Percentiles rank a stretch among this genome's conserved stretches.
Conservation (phyloP, 2,797 vertebrate genomes). For the Momotus momota region DNA sequence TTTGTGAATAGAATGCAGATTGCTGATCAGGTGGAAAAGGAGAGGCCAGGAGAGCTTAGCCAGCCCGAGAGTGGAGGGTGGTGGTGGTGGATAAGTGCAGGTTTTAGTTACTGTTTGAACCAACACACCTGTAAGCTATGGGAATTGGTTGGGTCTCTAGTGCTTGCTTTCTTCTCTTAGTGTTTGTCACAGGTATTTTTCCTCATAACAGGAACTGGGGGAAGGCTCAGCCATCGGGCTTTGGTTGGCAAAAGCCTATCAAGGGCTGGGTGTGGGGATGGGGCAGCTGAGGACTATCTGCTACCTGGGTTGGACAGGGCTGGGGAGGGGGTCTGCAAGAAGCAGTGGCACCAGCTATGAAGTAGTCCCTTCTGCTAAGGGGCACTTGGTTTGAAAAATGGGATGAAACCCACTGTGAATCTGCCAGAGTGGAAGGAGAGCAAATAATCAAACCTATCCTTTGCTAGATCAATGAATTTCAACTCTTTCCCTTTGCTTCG, state of each 20-base stretch:
- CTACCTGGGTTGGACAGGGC: not conserved
- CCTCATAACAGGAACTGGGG: accelerated
- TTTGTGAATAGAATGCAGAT: not conserved
- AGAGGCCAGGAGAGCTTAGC: not conserved
- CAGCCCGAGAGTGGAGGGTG: not conserved
- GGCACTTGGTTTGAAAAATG: not conserved
- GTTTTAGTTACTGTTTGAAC: not conserved
- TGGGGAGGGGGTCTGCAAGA: not conserved
- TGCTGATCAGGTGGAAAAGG: not conserved
- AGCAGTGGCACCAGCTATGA: not conserved
- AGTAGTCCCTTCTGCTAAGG: not conserved
- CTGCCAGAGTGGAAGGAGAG: not conserved
- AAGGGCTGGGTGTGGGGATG: not conserved
- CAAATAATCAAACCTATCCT: not conserved
- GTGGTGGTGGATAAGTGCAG: too few species aligned
- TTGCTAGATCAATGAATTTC: not conserved
- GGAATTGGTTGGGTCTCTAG: not conserved
- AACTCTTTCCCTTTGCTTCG: not conserved
- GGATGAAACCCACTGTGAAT: not conserved
- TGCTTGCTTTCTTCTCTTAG: not conserved
- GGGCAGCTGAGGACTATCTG: not conserved
- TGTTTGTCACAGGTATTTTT: not conserved
- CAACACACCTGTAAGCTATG: not conserved
- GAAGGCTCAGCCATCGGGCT: not conserved
- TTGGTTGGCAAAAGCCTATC: not conserved